Evolutionary conservation across 2,888 invertebrate species (phyloP).

Genomic region (Therioaphis trifolii): DNA sequence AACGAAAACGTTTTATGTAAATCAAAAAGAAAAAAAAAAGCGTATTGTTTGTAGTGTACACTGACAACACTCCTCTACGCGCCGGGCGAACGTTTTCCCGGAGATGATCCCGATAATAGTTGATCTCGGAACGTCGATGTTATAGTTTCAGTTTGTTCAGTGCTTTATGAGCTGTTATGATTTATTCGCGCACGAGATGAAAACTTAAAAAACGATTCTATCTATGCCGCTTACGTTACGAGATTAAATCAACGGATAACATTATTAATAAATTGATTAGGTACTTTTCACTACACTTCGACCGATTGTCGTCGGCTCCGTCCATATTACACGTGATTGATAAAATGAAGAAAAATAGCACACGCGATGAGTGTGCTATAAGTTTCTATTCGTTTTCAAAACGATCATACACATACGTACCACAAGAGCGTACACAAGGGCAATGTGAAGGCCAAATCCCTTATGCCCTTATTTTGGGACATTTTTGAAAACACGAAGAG

Average conservation of each 20-base stretch:
- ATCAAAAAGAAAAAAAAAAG: conserved; percentile 10
- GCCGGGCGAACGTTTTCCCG: not conserved
- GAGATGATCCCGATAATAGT: not conserved
- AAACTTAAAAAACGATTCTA: not conserved
- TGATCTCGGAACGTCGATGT: not conserved
- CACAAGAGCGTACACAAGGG: no score
- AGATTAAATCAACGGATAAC: not conserved
- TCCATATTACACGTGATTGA: no score
- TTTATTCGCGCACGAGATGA: not conserved
- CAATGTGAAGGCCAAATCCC: no score
- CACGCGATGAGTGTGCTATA: no score
- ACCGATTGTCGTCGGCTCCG: no score
- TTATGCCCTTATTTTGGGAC: no score
- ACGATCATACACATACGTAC: no score
- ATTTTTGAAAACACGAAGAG: no score
- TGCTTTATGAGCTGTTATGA: not conserved
- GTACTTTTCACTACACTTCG: no score
- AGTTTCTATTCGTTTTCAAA: no score
- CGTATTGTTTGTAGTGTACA: not conserved
- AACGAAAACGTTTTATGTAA: not conserved
- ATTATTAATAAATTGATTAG: no score
- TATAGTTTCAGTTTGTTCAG: not conserved
- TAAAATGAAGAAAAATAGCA: no score
- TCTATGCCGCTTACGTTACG: not conserved
- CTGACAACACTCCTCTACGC: not conserved